These are phyloP conservation scores for Phylloscopus trochilus DNA, from an alignment of 2,113 vertebrate species.

Conservation along the genomic window DNA sequence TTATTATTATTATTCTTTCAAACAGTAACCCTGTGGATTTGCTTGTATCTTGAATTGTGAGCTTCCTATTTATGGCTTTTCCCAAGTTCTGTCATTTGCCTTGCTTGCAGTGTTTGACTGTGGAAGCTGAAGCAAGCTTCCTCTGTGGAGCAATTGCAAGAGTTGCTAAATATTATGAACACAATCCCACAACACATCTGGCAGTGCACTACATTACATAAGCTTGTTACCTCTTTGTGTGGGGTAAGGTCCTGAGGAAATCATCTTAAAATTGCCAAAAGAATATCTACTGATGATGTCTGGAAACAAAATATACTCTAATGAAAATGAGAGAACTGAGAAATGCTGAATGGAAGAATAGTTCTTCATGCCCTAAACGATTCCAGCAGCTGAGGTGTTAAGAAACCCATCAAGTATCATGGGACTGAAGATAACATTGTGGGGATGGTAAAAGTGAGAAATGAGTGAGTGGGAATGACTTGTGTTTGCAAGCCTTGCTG, in stretches of 20 bases:
- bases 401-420: neutral
- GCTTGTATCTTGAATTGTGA: neutral
- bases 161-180: slow-evolving; percentile 5
- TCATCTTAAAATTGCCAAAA: neutral
- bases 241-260: neutral
- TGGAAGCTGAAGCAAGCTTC: neutral
- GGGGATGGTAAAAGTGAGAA: neutral
- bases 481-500: neutral
- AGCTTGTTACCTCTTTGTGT: neutral
- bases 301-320: neutral
- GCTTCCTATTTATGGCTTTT: neutral
- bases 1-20: slow-evolving; percentile 14
- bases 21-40: neutral
- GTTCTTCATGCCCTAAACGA: neutral
- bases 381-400: neutral
- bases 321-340: neutral
- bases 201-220: neutral
- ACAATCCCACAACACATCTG: neutral
- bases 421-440: neutral
- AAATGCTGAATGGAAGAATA: neutral
- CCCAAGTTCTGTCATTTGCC: neutral
- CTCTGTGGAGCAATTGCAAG: neutral
- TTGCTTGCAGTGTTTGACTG: neutral
- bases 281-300: neutral
- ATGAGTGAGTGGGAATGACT: neutral